Base-by-base conservation (phyloP, 2,888 invertebrate species). In the Tinea trinotella region DNA sequence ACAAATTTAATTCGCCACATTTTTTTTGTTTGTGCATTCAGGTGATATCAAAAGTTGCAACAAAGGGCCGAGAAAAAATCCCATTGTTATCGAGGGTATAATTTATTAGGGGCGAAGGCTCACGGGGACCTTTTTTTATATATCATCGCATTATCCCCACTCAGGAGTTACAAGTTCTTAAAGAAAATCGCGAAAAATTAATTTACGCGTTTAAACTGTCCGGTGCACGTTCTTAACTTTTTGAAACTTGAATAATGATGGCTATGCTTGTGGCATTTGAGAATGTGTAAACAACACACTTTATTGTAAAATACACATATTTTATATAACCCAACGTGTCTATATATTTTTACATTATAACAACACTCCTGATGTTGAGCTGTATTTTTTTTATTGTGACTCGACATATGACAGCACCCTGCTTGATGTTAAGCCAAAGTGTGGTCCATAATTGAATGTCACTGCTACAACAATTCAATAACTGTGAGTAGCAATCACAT, bases 61-160 rank as follows among this genome's bases (percentile, higher is more conserved):
- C 87, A 85, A 85, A 82, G 80, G 76, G 74, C 73, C 74, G 65
- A 63, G 64, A 69, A 81, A 86, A 87, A 86, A 84, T 77, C 85
- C 86, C 79, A 85, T 87, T 87, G 87, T 87, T 87, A 87, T 87
- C 87, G 81, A 79, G 83, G 80, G 81, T 74, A 77, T 87, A 87
- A 87, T 87, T 87, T 87, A 87, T 87, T 84, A 84, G 79, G 78
- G 82, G 74, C 68, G 66, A 65, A 62, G 75, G 74, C 77, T 76
- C 78, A 74, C 72, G 69, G 82, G 77, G 79, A 77, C 83, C 83
- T 85, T 85, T 85, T 83, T 85, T 85, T 85, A 85, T 85, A 85
- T 84, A 85, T 85, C 85, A 85, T 85, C 85, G 84, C 80, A 84
- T 85, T 85, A 85, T 85, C 82, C 84, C 82, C 77, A 78, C 82